Evolutionary conservation across 2,113 vertebrate genomes (phyloP).

Genomic region (Marmota flaviventris): DNA sequence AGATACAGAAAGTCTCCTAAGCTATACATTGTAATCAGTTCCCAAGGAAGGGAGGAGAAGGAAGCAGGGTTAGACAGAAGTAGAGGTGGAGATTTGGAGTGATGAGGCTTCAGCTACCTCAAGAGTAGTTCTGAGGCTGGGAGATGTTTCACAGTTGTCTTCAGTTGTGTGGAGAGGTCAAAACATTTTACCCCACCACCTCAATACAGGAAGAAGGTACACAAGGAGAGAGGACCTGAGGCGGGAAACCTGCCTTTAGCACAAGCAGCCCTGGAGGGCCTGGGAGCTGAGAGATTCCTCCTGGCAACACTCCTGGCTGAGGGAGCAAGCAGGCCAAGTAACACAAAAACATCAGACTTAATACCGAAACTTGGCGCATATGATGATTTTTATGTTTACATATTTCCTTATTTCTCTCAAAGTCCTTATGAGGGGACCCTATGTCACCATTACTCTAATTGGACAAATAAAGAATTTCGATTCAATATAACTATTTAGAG

Average conservation of each 20-base stretch:
- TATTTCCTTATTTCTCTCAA: neutral
- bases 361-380: neutral
- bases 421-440: neutral
- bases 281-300: too few relatives aligned
- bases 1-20: too few relatives aligned
- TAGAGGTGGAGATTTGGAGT: neutral
- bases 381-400: neutral
- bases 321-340: neutral
- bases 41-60: neutral
- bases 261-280: neutral
- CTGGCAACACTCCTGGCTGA: neutral
- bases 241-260: neutral
- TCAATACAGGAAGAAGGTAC: neutral
- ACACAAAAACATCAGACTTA: neutral
- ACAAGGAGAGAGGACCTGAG: too few relatives aligned
- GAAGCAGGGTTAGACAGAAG: neutral
- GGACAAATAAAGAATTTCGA: neutral
- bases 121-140: neutral
- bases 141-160: neutral
- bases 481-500: neutral
- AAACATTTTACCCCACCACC: neutral
- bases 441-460: neutral
- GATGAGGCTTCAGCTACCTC: neutral
- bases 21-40: neutral
- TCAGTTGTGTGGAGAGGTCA: neutral